A percentile compares a stretch with the other conserved stretches of the same genome.
Evolutionary conservation across 2,888 invertebrate species (phyloP).

Genomic region (Dryocosmus kuriphilus): DNA sequence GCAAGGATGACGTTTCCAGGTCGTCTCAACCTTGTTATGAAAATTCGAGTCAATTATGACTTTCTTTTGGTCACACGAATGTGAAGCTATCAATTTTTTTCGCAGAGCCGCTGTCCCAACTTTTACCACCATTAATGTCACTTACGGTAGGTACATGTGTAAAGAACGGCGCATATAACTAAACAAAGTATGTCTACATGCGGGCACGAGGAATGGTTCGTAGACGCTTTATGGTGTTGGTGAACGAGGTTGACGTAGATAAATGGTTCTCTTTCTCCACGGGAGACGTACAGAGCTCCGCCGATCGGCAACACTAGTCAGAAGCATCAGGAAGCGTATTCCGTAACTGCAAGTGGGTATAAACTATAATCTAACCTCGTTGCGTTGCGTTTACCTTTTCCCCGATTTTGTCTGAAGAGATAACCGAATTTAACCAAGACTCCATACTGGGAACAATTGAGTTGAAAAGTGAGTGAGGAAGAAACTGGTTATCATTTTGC

Average conservation of each 20-base stretch:
- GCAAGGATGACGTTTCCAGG: constrained; percentile 12
- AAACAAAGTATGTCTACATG: constrained; percentile 54
- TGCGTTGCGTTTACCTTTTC: constrained; percentile 7
- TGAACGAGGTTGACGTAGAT: constrained; percentile 75
- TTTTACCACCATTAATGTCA: constrained; percentile 56
- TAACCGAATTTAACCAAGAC: constrained; percentile 33
- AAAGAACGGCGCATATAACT: constrained; percentile 54
- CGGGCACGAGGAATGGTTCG: constrained; percentile 60
- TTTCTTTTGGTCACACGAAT: constrained; percentile 14
- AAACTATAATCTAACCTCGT: constrained; percentile 25
- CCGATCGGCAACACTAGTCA: constrained; percentile 53
- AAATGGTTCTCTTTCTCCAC: constrained; percentile 73
- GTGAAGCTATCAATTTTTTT: constrained; percentile 13
- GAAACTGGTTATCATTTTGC: constrained; percentile 6
- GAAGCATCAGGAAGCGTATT: constrained; percentile 58
- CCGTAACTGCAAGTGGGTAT: constrained; percentile 25
- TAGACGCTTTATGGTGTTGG: constrained; percentile 67
- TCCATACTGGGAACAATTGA: constrained; percentile 27
- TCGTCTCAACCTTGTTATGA: background rate
- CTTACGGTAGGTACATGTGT: constrained; percentile 54
- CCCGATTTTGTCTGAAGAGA: constrained; percentile 24
- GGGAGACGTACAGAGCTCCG: constrained; percentile 66
- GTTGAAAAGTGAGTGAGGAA: background rate
- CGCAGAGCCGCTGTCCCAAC: constrained; percentile 13
- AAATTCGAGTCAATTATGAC: constrained; percentile 27